Conservation (phyloP, 2,797 vertebrate species). For the Tapera naevia region DNA sequence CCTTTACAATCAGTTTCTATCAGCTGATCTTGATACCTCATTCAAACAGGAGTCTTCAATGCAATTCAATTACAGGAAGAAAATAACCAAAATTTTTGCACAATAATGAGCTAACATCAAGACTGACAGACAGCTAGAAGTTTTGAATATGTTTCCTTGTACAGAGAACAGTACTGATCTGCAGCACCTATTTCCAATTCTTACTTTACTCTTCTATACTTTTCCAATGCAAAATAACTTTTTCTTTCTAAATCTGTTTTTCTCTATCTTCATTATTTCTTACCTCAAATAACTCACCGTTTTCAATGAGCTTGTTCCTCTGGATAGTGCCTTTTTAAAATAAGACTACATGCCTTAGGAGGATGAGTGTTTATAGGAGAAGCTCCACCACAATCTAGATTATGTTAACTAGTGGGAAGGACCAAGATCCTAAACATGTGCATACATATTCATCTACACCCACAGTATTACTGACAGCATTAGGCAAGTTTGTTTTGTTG, state of each 20-base stretch:
- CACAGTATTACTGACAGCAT: not conserved
- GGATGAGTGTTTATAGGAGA: constrained; percentile 32
- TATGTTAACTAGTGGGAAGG: constrained; percentile 58
- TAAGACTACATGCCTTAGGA: not conserved
- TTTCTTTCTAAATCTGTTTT: not conserved
- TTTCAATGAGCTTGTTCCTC: not conserved
- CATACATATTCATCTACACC: constrained; percentile 36
- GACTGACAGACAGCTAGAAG: constrained; percentile 9
- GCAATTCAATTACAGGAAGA: not conserved
- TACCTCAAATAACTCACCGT: constrained; percentile 41
- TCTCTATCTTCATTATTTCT: not conserved
- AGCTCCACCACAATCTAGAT: constrained; percentile 19
- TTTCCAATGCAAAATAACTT: not conserved
- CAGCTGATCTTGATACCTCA: constrained; percentile 5
- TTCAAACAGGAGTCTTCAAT: not conserved
- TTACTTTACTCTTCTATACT: not conserved
- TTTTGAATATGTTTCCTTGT: not conserved
- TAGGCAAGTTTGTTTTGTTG: constrained; percentile 2
- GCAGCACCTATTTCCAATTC: not conserved
- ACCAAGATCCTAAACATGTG: constrained; percentile 28
- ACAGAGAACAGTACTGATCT: constrained; percentile 6
- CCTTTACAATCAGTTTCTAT: not conserved
- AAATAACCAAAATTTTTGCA: not conserved
- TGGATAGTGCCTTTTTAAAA: not conserved
- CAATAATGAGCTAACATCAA: not conserved